A percentile compares a stretch with the other conserved stretches of the same genome.
Evolutionary conservation across 2,797 vertebrate genomes (phyloP).

Genomic region (Kryptolebias ocellatus): DNA sequence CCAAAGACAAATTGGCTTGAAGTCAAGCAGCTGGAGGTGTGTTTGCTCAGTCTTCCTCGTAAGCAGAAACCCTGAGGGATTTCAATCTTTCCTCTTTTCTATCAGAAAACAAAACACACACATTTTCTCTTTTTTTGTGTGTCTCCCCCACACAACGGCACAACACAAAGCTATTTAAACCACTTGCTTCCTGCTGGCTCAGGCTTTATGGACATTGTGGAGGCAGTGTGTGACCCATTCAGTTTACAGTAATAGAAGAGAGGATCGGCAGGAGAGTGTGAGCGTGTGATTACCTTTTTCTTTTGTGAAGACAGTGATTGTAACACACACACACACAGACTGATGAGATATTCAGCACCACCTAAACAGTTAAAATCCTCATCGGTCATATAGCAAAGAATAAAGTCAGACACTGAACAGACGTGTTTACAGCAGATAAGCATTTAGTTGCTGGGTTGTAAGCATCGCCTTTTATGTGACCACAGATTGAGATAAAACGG

Average conservation of each 20-base stretch:
- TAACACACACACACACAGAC: constrained; percentile 21
- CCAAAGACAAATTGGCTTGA: constrained; percentile 9
- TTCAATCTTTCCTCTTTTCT: constrained; percentile 14
- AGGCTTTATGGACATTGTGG: constrained; percentile 17
- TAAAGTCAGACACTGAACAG: constrained; percentile 34
- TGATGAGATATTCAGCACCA: constrained; percentile 11
- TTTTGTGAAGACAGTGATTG: constrained; percentile 18
- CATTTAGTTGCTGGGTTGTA: constrained; percentile 27
- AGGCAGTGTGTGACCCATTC: constrained; percentile 8
- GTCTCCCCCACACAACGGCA: constrained; percentile 25
- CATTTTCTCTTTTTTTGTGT: constrained; percentile 14
- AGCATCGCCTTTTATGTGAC: constrained; percentile 28
- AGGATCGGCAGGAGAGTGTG: constrained; percentile 1
- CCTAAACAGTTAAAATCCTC: constrained; percentile 22
- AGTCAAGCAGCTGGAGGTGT: constrained; percentile 1
- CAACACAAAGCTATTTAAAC: constrained; percentile 42
- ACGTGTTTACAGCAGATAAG: constrained; percentile 32
- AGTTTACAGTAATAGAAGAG: constrained; percentile 18
- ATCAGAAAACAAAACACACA: constrained; percentile 16
- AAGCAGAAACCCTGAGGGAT: constrained; percentile 22
- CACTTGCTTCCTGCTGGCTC: constrained; percentile 29
- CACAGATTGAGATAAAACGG: constrained; percentile 24
- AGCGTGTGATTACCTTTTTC: constrained; percentile 35
- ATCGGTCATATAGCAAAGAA: constrained; percentile 39
- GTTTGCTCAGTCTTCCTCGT: constrained; percentile 17